Percentiles rank a stretch among this genome's conserved stretches.
These are phyloP conservation scores for Lasioglossum oenotherae DNA, from an alignment of 2,888 invertebrate species.

Conservation along the genomic window DNA sequence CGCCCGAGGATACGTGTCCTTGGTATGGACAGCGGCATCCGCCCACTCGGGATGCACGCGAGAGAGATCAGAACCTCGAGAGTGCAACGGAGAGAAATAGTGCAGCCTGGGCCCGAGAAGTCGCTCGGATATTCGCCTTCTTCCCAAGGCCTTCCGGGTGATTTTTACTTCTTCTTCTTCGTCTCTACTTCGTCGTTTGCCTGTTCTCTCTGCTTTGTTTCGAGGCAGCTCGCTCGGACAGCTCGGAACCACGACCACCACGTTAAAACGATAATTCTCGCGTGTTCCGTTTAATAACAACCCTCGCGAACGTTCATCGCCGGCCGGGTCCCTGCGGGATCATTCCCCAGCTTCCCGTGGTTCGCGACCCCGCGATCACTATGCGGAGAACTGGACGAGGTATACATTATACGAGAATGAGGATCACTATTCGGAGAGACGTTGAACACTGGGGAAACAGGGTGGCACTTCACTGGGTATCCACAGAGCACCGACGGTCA, in stretches of 20 bases:
- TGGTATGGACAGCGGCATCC: slow-evolving; percentile 71
- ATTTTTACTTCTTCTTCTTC: slow-evolving; percentile 30
- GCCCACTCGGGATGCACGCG: slow-evolving; percentile 62
- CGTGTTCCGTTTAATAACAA: slow-evolving; percentile 43
- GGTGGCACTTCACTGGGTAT: slow-evolving; percentile 3
- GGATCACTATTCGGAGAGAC: background rate
- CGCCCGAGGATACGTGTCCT: slow-evolving; percentile 69
- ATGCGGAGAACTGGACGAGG: slow-evolving; percentile 12
- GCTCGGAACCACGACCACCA: background rate
- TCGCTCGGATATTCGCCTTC: slow-evolving; percentile 39
- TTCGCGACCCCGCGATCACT: background rate
- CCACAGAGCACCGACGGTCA: background rate
- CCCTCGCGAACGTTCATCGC: slow-evolving; percentile 11
- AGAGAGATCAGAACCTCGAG: slow-evolving; percentile 7
- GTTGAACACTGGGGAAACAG: background rate
- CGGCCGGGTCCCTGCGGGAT: slow-evolving; percentile 6
- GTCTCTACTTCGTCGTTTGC: background rate
- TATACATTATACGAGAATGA: slow-evolving; percentile 24
- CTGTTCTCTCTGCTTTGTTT: background rate
- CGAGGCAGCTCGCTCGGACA: background rate
- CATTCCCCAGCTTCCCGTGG: background rate
- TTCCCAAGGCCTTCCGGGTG: slow-evolving; percentile 43
- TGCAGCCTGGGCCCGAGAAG: slow-evolving; percentile 17
- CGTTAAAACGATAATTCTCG: slow-evolving; percentile 26
- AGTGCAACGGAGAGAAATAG: background rate